A percentile compares a stretch with the other conserved stretches of the same genome.
Conservation (phyloP, 2,797 vertebrate genomes). For the Chaenodraco wilsoni region DNA sequence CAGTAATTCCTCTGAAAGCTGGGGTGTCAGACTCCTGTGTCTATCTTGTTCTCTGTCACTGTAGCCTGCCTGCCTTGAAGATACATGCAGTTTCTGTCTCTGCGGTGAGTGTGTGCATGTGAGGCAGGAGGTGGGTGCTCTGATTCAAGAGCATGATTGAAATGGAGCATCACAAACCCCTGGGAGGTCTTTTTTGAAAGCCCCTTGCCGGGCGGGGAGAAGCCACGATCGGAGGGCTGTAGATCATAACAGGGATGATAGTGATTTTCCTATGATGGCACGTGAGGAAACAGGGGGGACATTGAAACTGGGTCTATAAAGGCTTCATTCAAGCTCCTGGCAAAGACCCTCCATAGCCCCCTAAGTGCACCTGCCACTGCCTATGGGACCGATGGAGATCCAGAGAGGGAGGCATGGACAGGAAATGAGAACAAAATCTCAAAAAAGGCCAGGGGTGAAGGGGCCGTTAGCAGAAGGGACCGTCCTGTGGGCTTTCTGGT, state of each 20-base stretch:
- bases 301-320: slow-evolving; percentile 79
- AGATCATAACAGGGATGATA: slow-evolving; percentile 82
- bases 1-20: slow-evolving; percentile 69
- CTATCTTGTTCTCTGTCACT: slow-evolving; percentile 60
- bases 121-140: slow-evolving; percentile 2
- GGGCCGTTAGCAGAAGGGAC: slow-evolving; percentile 46
- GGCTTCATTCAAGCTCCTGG: slow-evolving; percentile 78
- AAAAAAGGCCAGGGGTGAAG: slow-evolving; percentile 43
- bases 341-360: slow-evolving; percentile 59
- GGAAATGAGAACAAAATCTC: slow-evolving; percentile 44
- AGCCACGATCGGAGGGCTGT: slow-evolving; percentile 66
- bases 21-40: slow-evolving; percentile 60
- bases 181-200: slow-evolving; percentile 53
- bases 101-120: slow-evolving; percentile 12
- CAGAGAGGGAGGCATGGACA: slow-evolving; percentile 54
- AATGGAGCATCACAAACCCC: slow-evolving; percentile 61
- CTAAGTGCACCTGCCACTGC: slow-evolving; percentile 75
- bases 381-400: slow-evolving; percentile 55
- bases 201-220: slow-evolving; percentile 39
- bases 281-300: slow-evolving; percentile 67
- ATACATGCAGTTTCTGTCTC: slow-evolving; percentile 59
- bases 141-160: slow-evolving; percentile 63
- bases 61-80: slow-evolving; percentile 56
- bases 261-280: slow-evolving; percentile 73
- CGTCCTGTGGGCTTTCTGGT: slow-evolving; percentile 46